Evolutionary conservation across 2,797 vertebrate genomes (phyloP), one percentile per base, ranked within the genome.

Genomic region (Manis crassicaudata): DNA sequence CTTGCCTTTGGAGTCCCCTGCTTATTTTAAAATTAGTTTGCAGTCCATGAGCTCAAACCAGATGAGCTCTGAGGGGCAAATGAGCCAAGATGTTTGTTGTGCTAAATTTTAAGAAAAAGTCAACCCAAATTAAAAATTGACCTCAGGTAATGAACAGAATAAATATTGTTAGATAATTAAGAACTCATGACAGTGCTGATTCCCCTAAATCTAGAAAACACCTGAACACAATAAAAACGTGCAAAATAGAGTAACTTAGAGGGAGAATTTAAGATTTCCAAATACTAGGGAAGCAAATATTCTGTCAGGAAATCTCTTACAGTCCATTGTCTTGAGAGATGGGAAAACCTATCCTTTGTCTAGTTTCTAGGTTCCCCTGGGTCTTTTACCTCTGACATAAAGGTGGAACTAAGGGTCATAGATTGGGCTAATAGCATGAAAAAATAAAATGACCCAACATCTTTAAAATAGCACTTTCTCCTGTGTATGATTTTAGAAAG

Each of bases 21-120:
- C 76, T 95, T 96, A 76, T 95, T 97, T 97, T 96, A 77, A 92
- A 93, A 95, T 95, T 96, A 86, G 79, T 85, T 96, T 94, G 72
- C 37, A 96, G 91, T 95, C 27, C n/a, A 29, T 80, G 50, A 88
- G 62, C 86, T 94, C 88, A 94, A 75, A 96, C 67, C 52, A 81
- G 80, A 63, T 81, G 72, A 96, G 60, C 95, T 23, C 52, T 73
- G 3, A 95, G 83, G 80, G 85, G 90, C 82, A 93, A 97, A 96
- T 96, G 77, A 97, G 35, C 88, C 62, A 92, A 96, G 67, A 84
- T 96, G 90, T 94, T 95, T 93, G 37, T 72, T 95, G 60, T 95
- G 86, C 89, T 97, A 81, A 96, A 96, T 96, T 92, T 96, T 37
- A 94, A 79, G 72, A 85, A 77, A 93, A 90, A 93, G 81, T 95